phyloP scores from a whole-genome alignment of 2,797 vertebrate genomes.

The Gobionotothen gibberifrons region DNA sequence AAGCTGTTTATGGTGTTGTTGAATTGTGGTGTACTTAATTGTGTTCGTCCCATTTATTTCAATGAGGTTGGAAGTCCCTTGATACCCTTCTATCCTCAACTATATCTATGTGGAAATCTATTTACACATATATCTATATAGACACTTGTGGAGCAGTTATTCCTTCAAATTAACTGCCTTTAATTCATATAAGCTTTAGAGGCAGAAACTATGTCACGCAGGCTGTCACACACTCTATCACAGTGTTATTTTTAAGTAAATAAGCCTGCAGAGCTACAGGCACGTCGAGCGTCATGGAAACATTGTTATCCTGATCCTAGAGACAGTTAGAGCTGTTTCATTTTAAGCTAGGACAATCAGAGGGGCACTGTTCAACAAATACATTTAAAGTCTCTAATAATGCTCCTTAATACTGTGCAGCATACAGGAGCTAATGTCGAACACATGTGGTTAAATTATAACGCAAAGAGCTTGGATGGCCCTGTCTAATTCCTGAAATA shows the following conservation, averaged over 20 bases:
- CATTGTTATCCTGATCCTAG: constrained; percentile 44
- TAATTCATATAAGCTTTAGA: not conserved
- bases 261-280: constrained; percentile 30
- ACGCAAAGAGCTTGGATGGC: not conserved
- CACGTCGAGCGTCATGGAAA: constrained; percentile 61
- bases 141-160: not conserved
- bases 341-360: not conserved
- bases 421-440: not conserved
- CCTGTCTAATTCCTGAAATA: constrained; percentile 45
- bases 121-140: not conserved
- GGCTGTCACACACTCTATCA: not conserved
- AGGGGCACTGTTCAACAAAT: not conserved
- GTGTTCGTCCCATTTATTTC: not conserved
- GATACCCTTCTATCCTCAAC: not conserved
- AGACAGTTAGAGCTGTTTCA: constrained; percentile 15
- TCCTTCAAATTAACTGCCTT: not conserved
- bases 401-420: not conserved
- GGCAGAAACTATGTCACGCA: not conserved
- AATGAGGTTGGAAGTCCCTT: not conserved
- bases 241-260: constrained; percentile 17
- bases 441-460: not conserved
- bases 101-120: not conserved
- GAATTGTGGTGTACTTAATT: not conserved
- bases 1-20: not conserved
- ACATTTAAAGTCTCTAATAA: not conserved